Evolutionary conservation across 2,888 invertebrate species (phyloP), one percentile per base, ranked within the genome.

Genomic region (Elysia crispata): DNA sequence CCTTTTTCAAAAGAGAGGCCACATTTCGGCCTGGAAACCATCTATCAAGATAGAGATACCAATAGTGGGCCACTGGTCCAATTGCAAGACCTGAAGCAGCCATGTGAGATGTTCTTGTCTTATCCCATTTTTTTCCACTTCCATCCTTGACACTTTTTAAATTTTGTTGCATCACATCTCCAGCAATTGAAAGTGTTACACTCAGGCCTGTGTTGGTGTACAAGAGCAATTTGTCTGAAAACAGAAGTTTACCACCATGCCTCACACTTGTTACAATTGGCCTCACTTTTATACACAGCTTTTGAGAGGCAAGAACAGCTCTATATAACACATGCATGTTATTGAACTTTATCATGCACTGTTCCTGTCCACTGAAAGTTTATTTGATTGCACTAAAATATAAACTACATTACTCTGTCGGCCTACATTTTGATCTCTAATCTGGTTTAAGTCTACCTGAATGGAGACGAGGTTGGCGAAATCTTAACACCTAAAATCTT

Each of bases 1-100:
- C 94, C 93, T 97, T 97, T 90, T 95, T 96, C 8, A 95, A 84
- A 6, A 91, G 82, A 25, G 86, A 82, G 28, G 83, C 75, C 0
- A 96, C 88, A 0, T 94, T 93, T 86, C 95, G 94, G 0, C 96
- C 96, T 0, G 96, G 95, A 57, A 96, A 92, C 83, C 94, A 92
- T 86, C 92, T 93, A 89, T 97, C 97, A 80, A 98, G 92, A 83
- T 94, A 93, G 80, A 94, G 94, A 90, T 98, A 98, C 97, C 97
- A 97, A 90, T 95, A 95, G 90, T 98, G 98, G 88, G 96, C 96
- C 41, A 96, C 93, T 13, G 96, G 91, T 31, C 97, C 97, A 6
- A 96, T 94, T 3, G 95, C 94, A 70, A 95, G 92, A 1, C 97
- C 97, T 13, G 96, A 95, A 41, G 95, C 91, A 5, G 95, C 94